These are phyloP conservation scores for Ochotona curzoniae DNA, from an alignment of 2,113 vertebrate genomes.

Conservation along the genomic window DNA sequence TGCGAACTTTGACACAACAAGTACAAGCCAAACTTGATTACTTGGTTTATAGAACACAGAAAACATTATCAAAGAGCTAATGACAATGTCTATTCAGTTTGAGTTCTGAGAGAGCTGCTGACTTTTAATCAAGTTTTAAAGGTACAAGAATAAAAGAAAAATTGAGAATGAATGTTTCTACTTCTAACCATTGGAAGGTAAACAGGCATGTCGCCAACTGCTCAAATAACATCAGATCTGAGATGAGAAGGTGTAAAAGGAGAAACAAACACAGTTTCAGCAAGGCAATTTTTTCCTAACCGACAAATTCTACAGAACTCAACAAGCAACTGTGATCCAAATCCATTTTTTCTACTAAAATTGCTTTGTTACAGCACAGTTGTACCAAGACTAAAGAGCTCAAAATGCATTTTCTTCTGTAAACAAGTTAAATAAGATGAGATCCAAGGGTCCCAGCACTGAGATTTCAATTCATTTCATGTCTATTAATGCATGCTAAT, in stretches of 20 bases:
- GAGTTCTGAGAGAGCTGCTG: constrained; percentile 55
- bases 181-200: constrained; percentile 43
- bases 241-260: constrained; percentile 59
- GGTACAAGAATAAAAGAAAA: constrained; percentile 65
- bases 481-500: constrained; percentile 32
- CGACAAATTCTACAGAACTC: constrained; percentile 62
- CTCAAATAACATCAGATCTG: constrained; percentile 55
- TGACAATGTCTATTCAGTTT: constrained; percentile 58
- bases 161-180: constrained; percentile 55
- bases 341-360: constrained; percentile 78
- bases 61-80: constrained; percentile 66
- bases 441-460: background rate
- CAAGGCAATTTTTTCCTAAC: constrained; percentile 58
- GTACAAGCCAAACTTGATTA: constrained; percentile 73
- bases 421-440: constrained; percentile 50
- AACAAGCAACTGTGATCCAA: constrained; percentile 70
- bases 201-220: constrained; percentile 26
- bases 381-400: constrained; percentile 48
- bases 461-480: constrained; percentile 47
- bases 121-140: constrained; percentile 78
- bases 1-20: constrained; percentile 44
- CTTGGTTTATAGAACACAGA: constrained; percentile 65
- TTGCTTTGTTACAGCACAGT: constrained; percentile 65
- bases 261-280: constrained; percentile 69
- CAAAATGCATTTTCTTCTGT: constrained; percentile 59